A percentile compares a stretch with the other conserved stretches of the same genome.
Evolutionary conservation across 2,113 vertebrate genomes (phyloP).

Genomic region (Etia nguti): DNA sequence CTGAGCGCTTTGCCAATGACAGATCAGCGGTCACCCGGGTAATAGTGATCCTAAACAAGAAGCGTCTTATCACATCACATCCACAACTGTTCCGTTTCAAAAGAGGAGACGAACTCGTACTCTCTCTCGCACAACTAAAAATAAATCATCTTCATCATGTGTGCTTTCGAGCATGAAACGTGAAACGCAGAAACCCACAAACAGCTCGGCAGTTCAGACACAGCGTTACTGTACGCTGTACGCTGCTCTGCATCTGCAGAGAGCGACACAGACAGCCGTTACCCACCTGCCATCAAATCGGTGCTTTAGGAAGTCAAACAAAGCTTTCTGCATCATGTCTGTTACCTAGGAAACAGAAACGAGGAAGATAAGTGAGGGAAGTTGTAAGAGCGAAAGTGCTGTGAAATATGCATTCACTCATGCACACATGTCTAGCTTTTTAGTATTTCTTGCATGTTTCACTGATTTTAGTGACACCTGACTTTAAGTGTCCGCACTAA

Average conservation of each 20-base stretch:
- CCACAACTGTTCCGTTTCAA: constrained; percentile 35
- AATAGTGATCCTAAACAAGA: constrained; percentile 86
- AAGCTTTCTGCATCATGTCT: constrained; percentile 83
- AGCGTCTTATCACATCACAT: constrained; percentile 36
- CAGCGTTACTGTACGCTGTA: neutral
- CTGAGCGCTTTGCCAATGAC: constrained; percentile 92
- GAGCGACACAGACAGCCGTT: neutral
- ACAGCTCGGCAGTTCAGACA: neutral
- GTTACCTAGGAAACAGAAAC: constrained; percentile 78
- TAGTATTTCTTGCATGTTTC: neutral
- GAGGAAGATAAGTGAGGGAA: neutral
- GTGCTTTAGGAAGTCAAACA: constrained; percentile 92
- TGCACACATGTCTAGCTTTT: neutral
- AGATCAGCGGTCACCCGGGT: constrained; percentile 95
- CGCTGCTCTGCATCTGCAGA: neutral
- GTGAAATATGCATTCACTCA: neutral
- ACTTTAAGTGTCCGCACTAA: neutral
- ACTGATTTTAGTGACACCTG: neutral
- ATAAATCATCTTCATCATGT: constrained; percentile 25
- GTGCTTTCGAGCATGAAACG: constrained; percentile 36
- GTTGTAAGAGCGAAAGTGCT: neutral
- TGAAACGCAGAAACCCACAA: neutral
- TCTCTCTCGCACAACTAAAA: constrained; percentile 29
- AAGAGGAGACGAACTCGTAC: constrained; percentile 4
- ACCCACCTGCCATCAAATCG: constrained; percentile 92